Base-by-base conservation (phyloP, 2,888 invertebrate species). In the Calameuta idolon region DNA sequence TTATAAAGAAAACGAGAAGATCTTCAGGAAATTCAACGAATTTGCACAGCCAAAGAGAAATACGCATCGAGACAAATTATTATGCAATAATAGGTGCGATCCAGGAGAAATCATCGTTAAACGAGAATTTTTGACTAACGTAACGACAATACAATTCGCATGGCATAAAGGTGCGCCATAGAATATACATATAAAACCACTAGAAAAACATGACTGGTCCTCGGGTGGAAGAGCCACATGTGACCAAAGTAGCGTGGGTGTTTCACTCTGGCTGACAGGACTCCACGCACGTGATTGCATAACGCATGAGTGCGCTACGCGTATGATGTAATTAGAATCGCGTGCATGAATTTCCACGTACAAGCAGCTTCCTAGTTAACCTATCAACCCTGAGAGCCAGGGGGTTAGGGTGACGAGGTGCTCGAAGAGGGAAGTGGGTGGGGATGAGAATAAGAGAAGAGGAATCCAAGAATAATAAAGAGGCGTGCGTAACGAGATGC, bases 281-380 rank as follows among this genome's bases (percentile, higher is more conserved):
- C 82, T 82, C 81, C 81, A 81, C 82, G 81, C 74, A 75, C 73
- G 79, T 69, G 77, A 85, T 87, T 87, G 83, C 85, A 83, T 84
- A 87, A 88, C 82, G 79, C 80, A 74, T 75, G 74, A 71, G 78
- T 75, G 74, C 12, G 74, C 23, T 71, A 81, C 80, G 81, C 83
- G 81, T 77, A 82, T 78, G 79, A 81, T 80, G 83, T 83, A 86
- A 88, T 88, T 87, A 86, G 81, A 83, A 82, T 84, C 81, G 82
- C 82, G 83, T 82, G 83, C 82, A 81, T 83, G 82, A 34, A 80
- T 79, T 71, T 30, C 71, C 71, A 71, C 80, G 79, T 77, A 81
- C 81, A 83, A 77, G 85, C 83, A 82, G 87, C 86, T 89, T 89
- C 88, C 88, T 88, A 86, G 87, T 87, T 89, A 86, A 88, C 88